phyloP scores from a whole-genome alignment of 1,140 invertebrate genomes.

The Drosophila kepulauana region DNA sequence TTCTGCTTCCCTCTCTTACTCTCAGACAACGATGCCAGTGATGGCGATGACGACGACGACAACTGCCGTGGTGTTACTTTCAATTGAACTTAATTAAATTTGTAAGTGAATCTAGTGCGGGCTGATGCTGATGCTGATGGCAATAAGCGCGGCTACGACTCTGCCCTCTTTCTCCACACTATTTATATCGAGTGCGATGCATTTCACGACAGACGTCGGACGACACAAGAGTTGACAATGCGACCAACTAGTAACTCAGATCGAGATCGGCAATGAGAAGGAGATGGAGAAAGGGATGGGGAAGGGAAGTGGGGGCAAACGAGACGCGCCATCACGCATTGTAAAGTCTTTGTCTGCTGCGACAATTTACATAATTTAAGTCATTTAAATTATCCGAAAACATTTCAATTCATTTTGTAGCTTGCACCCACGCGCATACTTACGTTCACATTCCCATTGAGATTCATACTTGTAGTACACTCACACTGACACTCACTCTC shows the following conservation, averaged over 20 bases:
- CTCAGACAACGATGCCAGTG: background rate
- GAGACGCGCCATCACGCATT: slow-evolving; percentile 11
- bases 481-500: slow-evolving; percentile 29
- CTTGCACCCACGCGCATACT: slow-evolving; percentile 47
- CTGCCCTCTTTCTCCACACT: slow-evolving; percentile 10
- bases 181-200: slow-evolving; percentile 11
- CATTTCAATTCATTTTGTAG: slow-evolving; percentile 73
- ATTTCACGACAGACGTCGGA: slow-evolving; percentile 19
- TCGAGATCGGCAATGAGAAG: slow-evolving; percentile 11
- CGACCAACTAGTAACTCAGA: background rate
- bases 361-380: slow-evolving; percentile 85
- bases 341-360: slow-evolving; percentile 69
- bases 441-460: slow-evolving; percentile 33
- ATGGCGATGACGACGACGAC: slow-evolving; percentile 18
- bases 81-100: slow-evolving; percentile 85
- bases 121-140: slow-evolving; percentile 37
- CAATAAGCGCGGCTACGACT: slow-evolving; percentile 2
- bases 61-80: slow-evolving; percentile 77
- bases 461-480: slow-evolving; percentile 5
- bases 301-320: background rate
- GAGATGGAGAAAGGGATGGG: too few relatives aligned
- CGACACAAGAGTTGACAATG: slow-evolving; percentile 32
- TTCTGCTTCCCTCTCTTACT: background rate
- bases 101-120: slow-evolving; percentile 85
- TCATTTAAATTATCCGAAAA: slow-evolving; percentile 84